A percentile compares a stretch with the other conserved stretches of the same genome.
phyloP scores from a whole-genome alignment of 2,113 vertebrate genomes.

The Psephotus haematonotus region DNA sequence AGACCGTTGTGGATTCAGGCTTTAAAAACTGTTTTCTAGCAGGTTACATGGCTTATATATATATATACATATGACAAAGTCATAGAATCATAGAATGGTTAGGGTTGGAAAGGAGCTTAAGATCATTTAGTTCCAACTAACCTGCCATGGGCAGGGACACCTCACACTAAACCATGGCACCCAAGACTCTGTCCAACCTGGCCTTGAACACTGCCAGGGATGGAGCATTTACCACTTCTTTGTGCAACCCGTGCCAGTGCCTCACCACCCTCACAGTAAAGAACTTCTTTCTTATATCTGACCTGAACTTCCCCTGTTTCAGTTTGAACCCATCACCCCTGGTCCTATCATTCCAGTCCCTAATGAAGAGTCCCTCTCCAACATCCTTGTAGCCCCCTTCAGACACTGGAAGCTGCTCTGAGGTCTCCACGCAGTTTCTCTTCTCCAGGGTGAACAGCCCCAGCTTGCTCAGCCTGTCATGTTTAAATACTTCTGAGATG shows the following conservation, averaged over 20 bases:
- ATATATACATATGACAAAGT: background rate
- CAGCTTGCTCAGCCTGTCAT: background rate
- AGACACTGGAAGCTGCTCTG: background rate
- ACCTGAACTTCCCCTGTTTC: background rate
- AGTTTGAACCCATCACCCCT: background rate
- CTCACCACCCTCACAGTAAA: background rate
- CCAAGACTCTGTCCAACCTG: background rate
- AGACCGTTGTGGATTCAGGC: background rate
- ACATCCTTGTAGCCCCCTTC: background rate
- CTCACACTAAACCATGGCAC: background rate
- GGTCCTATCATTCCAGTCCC: background rate
- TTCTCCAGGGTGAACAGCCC: background rate
- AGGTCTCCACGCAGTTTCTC: background rate
- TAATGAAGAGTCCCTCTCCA: no score
- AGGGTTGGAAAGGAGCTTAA: background rate
- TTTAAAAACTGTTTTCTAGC: background rate
- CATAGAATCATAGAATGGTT: background rate
- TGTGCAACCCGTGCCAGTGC: fast-evolving
- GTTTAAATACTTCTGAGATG: background rate
- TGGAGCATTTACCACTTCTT: background rate
- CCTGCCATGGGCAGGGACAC: background rate
- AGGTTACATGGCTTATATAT: background rate
- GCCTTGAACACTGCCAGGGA: background rate
- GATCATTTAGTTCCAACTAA: background rate
- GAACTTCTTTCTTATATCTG: background rate